phyloP scores from a whole-genome alignment of 2,797 vertebrate genomes.

The Nannoperca obscura region DNA sequence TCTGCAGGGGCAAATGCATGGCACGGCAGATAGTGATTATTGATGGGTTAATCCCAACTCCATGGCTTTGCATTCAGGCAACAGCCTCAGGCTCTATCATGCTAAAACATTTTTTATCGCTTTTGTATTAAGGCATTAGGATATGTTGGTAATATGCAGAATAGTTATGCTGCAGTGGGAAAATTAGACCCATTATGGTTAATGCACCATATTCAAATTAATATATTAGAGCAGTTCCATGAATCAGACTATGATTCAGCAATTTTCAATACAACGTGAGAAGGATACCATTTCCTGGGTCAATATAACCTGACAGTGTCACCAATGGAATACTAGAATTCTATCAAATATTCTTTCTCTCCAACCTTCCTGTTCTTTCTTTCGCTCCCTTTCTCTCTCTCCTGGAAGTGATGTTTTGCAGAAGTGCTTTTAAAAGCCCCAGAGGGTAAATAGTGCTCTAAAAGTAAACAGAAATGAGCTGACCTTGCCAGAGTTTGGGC shows the following conservation, averaged over 20 bases:
- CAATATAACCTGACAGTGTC: constrained; percentile 49
- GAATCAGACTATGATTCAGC: constrained; percentile 45
- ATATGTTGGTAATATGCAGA: constrained; percentile 70
- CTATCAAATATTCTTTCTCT: constrained; percentile 59
- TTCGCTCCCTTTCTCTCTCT: constrained; percentile 58
- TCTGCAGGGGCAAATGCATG: constrained; percentile 92
- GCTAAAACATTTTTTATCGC: constrained; percentile 64
- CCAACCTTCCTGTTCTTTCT: constrained; percentile 48
- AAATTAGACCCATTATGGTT: constrained; percentile 69
- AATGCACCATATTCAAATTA: constrained; percentile 66
- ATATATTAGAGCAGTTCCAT: constrained; percentile 56
- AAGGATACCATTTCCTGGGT: constrained; percentile 49
- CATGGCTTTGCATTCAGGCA: constrained; percentile 91
- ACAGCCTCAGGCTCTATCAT: constrained; percentile 78
- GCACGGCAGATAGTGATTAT: constrained; percentile 99
- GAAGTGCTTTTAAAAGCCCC: constrained; percentile 93
- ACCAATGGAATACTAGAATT: constrained; percentile 51
- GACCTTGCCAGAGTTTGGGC: constrained; percentile 94
- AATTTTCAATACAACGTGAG: constrained; percentile 52
- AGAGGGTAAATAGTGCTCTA: constrained; percentile 93
- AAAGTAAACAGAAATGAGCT: constrained; percentile 96
- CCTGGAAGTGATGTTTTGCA: constrained; percentile 91
- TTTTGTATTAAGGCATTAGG: constrained; percentile 72
- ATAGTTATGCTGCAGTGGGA: constrained; percentile 49
- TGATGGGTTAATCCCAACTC: constrained; percentile 96